A percentile compares a stretch with the other conserved stretches of the same genome.
phyloP scores from a whole-genome alignment of 2,113 vertebrate species.

The Tyrannus savana region DNA sequence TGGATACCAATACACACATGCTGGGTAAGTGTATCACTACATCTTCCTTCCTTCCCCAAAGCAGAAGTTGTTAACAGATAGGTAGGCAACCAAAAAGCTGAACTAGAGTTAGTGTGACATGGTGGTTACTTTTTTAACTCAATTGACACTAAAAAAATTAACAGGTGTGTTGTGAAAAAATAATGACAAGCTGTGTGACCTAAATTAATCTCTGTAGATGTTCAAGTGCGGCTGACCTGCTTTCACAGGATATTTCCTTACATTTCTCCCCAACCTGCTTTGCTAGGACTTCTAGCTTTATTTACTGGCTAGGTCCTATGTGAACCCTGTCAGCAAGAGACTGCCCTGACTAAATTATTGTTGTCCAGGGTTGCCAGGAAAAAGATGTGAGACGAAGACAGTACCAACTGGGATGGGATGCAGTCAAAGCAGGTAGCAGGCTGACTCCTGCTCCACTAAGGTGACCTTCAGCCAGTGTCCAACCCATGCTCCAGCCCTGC shows the following conservation, averaged over 20 bases:
- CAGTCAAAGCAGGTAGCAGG: not conserved
- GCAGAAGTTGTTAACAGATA: not conserved
- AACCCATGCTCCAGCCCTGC: not conserved
- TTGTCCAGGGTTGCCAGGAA: not conserved
- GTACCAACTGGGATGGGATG: not conserved
- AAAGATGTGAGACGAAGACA: not conserved
- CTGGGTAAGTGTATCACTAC: not conserved
- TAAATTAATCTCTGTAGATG: not conserved
- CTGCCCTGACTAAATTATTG: not conserved
- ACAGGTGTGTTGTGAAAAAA: not conserved
- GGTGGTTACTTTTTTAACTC: not conserved
- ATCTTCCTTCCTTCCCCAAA: not conserved
- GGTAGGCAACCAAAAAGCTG: not conserved
- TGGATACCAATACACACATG: not conserved
- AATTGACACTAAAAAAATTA: not conserved
- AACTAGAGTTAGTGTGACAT: not conserved
- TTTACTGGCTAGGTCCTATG: not conserved
- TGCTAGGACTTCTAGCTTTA: not conserved
- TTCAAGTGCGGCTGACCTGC: not conserved
- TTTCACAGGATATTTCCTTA: not conserved
- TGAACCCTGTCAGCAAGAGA: not conserved
- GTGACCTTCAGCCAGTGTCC: rapidly evolving
- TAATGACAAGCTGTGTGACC: not conserved
- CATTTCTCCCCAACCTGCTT: not conserved
- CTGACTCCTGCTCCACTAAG: not conserved